Conservation (phyloP, 2,888 invertebrate genomes). For the Leptopterna dolabrata region DNA sequence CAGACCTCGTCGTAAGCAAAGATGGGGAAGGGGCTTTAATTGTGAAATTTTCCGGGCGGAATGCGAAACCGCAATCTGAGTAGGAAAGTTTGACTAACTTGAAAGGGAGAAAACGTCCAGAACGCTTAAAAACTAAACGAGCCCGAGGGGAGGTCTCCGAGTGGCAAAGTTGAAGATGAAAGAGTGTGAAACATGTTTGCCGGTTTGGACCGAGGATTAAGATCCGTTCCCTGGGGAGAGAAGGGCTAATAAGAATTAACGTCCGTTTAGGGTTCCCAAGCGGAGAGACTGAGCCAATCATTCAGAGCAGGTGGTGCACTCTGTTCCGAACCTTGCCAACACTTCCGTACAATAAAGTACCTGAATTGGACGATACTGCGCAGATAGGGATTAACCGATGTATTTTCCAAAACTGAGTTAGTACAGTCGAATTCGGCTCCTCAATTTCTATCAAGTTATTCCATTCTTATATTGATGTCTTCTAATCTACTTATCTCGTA, state of each 20-base stretch:
- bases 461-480: too few relatives aligned
- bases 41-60: neutral
- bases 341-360: too few relatives aligned
- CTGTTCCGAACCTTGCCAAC: neutral
- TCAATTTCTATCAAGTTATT: too few relatives aligned
- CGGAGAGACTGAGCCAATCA: neutral
- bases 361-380: too few relatives aligned
- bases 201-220: neutral
- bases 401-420: too few relatives aligned
- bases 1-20: neutral
- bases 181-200: conserved; percentile 51
- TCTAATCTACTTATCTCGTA: too few relatives aligned
- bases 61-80: neutral
- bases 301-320: neutral
- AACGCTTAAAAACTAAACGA: neutral
- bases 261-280: neutral
- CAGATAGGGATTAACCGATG: too few relatives aligned
- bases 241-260: conserved; percentile 43
- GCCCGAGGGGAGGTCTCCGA: neutral
- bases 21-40: neutral
- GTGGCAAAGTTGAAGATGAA: conserved; percentile 16
- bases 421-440: too few relatives aligned
- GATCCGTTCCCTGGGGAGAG: neutral
- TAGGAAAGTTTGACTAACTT: neutral
- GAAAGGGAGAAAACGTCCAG: neutral